Base-by-base conservation (phyloP, 2,113 vertebrate species). In the Labeo catla region DNA sequence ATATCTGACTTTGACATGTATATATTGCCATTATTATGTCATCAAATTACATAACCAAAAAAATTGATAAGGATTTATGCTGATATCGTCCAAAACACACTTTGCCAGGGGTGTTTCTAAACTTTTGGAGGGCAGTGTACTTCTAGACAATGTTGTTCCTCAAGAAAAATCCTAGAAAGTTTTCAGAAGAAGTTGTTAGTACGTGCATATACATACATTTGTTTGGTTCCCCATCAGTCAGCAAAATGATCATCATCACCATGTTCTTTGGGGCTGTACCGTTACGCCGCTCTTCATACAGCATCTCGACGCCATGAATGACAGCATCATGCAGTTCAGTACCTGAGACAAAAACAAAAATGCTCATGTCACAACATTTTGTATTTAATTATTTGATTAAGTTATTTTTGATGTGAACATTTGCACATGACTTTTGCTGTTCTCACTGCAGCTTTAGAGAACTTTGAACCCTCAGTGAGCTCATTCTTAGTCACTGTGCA, bases 181-280 rank as follows among this genome's bases (percentile, higher is more conserved):
- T 39, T 39, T 39, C 5, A 7, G 15, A 59, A 74, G 21, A n/a
- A n/a, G n/a, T 52, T 82, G 80, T 16, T 13, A 16, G 45, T 70
- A 28, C 50, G n/a, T 50, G 19, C 1, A 61, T 45, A 16, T 47
- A 19, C 88, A 87, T 63, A 95, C 94, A 92, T 0, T 0, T 0
- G 34, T 78, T 91, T 52, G 95, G 93, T 81, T 90, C 90, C 66
- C 94, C 94, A 80, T 96, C 95, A 28, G 95, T 96, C 89, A 96
- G 88, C 81, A 96, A 86, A 74, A 96, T 93, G 76, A 95, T 81
- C 90, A 95, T 95, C 36, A 91, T 93, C 10, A 91, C 15, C 34
- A 93, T 94, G 68, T 87, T 93, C 16, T 93, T 91, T 47, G 91
- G 91, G 21, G 94, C 74, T 1, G 1, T 86, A 1, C 91, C 87